A percentile compares a stretch with the other conserved stretches of the same genome.
phyloP scores from a whole-genome alignment of 2,888 invertebrate species.

The Petrolisthes cinctipes region DNA sequence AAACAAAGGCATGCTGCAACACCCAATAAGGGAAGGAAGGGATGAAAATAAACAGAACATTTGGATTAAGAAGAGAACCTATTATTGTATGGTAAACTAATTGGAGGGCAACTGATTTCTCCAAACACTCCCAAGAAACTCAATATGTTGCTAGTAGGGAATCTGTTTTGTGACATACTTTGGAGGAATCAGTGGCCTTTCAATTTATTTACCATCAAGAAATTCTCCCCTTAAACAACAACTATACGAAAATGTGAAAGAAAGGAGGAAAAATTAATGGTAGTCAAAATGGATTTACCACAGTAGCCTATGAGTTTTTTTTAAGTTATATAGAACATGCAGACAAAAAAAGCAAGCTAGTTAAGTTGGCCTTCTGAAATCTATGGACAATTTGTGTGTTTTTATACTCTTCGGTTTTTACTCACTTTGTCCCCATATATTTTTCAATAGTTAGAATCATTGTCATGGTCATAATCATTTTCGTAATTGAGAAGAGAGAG shows the following conservation, averaged over 20 bases:
- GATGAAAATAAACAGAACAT: no score
- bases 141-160: no score
- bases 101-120: no score
- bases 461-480: conserved; percentile 62
- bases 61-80: no score
- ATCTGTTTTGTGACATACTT: no score
- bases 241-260: conserved; percentile 4
- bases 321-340: background rate
- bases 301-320: background rate
- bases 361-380: background rate
- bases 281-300: background rate
- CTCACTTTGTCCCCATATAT: conserved; percentile 42
- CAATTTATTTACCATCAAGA: no score
- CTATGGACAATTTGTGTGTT: background rate
- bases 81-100: no score
- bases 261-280: background rate
- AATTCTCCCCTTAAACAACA: background rate
- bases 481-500: conserved; percentile 60
- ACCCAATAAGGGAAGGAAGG: no score
- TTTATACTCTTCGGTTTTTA: conserved; percentile 6
- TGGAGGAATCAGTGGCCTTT: no score
- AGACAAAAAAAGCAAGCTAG: conserved; percentile 30
- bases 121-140: no score
- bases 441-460: conserved; percentile 57
- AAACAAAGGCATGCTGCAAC: no score